Conservation (phyloP, 2,113 vertebrate genomes). For the Aspiorhynchus laticeps region DNA sequence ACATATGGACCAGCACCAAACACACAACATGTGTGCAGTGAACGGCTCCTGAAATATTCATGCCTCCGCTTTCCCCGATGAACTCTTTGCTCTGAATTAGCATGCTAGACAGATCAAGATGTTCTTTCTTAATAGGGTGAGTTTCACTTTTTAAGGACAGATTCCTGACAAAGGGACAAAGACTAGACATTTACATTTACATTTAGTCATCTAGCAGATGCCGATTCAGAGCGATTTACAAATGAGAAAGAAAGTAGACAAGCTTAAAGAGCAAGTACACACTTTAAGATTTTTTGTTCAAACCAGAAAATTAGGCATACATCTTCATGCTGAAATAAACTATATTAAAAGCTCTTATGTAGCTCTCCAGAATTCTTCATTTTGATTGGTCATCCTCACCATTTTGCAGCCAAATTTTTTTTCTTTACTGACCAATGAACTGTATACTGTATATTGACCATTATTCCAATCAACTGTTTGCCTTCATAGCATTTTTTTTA, state of each 20-base stretch:
- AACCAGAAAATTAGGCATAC: neutral
- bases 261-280: neutral
- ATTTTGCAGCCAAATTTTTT: neutral
- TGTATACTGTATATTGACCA: neutral
- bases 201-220: neutral
- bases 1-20: constrained; percentile 18
- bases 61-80: constrained; percentile 11
- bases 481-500: neutral
- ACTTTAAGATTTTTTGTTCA: neutral
- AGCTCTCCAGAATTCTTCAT: neutral
- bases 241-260: neutral
- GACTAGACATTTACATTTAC: neutral
- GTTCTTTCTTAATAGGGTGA: neutral
- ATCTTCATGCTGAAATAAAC: neutral
- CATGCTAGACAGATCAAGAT: neutral
- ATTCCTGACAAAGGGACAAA: neutral
- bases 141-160: neutral
- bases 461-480: neutral
- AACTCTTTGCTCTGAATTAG: constrained; percentile 30
- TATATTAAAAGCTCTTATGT: neutral
- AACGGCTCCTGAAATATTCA: constrained; percentile 49
- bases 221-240: neutral
- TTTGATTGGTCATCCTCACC: neutral
- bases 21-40: constrained; percentile 27
- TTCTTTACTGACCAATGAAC: neutral